phyloP scores from a whole-genome alignment of 2,888 invertebrate species.

The Phyto melanocephala region DNA sequence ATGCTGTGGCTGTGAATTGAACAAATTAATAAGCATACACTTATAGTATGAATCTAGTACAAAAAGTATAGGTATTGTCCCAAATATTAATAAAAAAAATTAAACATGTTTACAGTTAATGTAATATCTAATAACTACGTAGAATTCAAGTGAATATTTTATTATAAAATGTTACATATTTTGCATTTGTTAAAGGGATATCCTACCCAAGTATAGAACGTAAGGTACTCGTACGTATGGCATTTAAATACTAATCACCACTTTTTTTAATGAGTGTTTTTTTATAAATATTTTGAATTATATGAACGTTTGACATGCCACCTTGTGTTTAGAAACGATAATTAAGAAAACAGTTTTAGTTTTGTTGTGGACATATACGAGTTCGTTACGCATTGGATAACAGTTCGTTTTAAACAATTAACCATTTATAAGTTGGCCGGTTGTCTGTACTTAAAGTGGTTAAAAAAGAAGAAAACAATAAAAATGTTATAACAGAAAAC shows the following conservation, averaged over 20 bases:
- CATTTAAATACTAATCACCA: neutral
- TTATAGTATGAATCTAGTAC: too few species aligned
- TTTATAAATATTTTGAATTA: neutral
- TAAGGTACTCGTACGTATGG: too few species aligned
- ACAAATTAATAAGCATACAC: too few species aligned
- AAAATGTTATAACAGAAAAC: constrained; percentile 6
- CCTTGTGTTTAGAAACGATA: neutral
- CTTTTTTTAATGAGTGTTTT: neutral
- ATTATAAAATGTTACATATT: too few species aligned
- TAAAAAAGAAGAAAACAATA: neutral
- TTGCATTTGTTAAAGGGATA: too few species aligned
- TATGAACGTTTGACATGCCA: constrained; percentile 17
- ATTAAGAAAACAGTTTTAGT: neutral
- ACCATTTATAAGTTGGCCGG: constrained; percentile 13
- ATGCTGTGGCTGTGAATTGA: too few species aligned
- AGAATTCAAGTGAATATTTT: too few species aligned
- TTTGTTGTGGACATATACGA: neutral
- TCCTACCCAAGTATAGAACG: too few species aligned
- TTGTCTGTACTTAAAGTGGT: neutral
- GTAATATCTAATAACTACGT: too few species aligned
- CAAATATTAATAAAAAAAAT: too few species aligned
- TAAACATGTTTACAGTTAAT: too few species aligned
- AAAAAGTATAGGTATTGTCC: too few species aligned
- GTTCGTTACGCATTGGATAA: neutral
- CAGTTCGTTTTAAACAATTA: neutral